These are phyloP conservation scores for Apotomis betuletana DNA, from an alignment of 2,888 invertebrate species.

Conservation along the genomic window DNA sequence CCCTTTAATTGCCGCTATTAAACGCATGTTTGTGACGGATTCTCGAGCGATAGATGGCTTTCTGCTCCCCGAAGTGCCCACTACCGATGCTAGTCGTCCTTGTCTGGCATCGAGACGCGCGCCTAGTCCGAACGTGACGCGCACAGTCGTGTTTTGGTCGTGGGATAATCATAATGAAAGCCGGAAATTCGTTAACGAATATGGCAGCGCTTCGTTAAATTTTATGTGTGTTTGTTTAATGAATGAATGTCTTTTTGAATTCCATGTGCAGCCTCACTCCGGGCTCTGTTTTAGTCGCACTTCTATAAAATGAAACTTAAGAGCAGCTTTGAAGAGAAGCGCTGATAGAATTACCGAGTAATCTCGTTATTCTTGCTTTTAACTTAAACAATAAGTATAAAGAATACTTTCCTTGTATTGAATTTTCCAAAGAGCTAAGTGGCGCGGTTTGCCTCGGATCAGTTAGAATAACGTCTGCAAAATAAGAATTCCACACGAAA, in stretches of 20 bases:
- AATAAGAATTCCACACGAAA: background rate
- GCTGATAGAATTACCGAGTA: slow-evolving; percentile 21
- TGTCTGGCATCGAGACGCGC: slow-evolving; percentile 48
- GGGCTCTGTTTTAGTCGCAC: slow-evolving; percentile 21
- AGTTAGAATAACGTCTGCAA: background rate
- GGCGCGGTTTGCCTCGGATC: background rate
- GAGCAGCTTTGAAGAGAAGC: background rate
- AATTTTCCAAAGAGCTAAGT: slow-evolving; percentile 1
- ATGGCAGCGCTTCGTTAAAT: slow-evolving; percentile 80
- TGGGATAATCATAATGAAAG: slow-evolving; percentile 70
- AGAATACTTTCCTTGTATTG: background rate
- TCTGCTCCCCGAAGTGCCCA: slow-evolving; percentile 48
- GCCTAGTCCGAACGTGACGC: slow-evolving; percentile 57
- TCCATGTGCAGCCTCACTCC: slow-evolving; percentile 68
- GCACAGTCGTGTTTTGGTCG: slow-evolving; percentile 52
- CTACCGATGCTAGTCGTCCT: slow-evolving; percentile 50
- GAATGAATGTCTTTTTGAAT: slow-evolving; percentile 78
- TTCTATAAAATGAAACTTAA: slow-evolving; percentile 21
- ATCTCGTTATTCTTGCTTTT: slow-evolving; percentile 5
- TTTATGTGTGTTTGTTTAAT: slow-evolving; percentile 80
- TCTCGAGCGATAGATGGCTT: slow-evolving; percentile 70
- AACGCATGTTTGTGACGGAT: slow-evolving; percentile 73
- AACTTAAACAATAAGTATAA: slow-evolving; percentile 16
- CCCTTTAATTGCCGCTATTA: slow-evolving; percentile 78
- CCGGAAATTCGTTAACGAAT: slow-evolving; percentile 82